Evolutionary conservation across 2,888 invertebrate species (phyloP), one percentile per base, ranked within the genome.

Genomic region (Ectemnius cavifrons): DNA sequence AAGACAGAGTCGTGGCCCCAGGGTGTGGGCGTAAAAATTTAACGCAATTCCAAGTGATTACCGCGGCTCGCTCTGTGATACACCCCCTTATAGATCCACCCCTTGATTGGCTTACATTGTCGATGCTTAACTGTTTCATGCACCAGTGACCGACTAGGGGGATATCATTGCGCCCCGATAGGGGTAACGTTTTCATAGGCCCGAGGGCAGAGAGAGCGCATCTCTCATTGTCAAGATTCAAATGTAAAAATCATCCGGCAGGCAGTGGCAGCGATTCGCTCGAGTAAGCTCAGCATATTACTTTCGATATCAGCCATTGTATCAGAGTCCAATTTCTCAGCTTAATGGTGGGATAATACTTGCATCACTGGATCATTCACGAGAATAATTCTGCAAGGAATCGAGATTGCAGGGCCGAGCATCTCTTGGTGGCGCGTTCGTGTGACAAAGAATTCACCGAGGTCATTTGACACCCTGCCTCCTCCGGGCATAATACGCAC

Each of bases 61-160:
- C 87, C 87, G 80, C 82, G 85, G 84, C 84, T 77, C 78, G 81
- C 81, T 80, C 82, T 82, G 82, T 79, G 83, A 86, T 87, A 87
- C 82, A 83, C 82, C 85, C 58, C 87, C 86, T 82, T 82, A 83
- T 77, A 67, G 62, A 77, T 82, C 83, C 83, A 77, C 82, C 84
- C 82, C 87, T 87, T 90, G 90, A 91, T 91, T 90, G 90, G 90
- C 91, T 90, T 90, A 91, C 88, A 90, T 91, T 91, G 91, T 91
- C 89, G 89, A 87, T 89, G 90, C 90, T 90, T 90, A 90, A 91
- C 89, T 87, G 91, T 89, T 90, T 91, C 89, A 91, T 90, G 91
- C 91, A 87, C 89, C 90, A 89, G 89, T 90, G 90, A 90, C 89
- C 89, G 87, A 86, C 82, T 83, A 77, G 84, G 86, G 86, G 86